Conservation (phyloP, 30 jellyfish, hydroid and myxozoan species). For the Pseudorhiza aurosa region DNA sequence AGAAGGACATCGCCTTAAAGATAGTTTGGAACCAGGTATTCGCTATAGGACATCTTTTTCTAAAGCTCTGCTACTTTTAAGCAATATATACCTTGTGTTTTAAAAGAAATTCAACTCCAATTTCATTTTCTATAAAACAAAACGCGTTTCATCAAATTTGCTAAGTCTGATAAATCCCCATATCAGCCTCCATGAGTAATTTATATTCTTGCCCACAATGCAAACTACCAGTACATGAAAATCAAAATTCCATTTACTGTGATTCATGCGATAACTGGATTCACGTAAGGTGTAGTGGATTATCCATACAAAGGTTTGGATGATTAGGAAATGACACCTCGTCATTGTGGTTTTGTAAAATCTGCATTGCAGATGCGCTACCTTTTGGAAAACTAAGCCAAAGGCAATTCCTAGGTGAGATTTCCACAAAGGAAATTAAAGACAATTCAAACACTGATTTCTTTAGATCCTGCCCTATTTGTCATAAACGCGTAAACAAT, state of each 20-base stretch:
- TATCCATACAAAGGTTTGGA: conserved; percentile 3
- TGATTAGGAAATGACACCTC: conserved; percentile 15
- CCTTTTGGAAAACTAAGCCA: not conserved
- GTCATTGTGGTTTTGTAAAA: not conserved
- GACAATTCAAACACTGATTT: not conserved
- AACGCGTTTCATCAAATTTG: too few species aligned
- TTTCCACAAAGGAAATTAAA: not conserved
- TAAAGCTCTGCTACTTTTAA: too few species aligned
- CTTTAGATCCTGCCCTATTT: conserved; percentile 5
- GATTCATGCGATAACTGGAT: conserved; percentile 2
- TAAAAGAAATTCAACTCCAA: too few species aligned
- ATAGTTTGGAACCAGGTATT: not conserved
- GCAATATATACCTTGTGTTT: too few species aligned
- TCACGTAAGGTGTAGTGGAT: conserved; percentile 13
- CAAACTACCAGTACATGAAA: conserved; percentile 1
- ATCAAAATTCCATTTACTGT: conserved; percentile 2
- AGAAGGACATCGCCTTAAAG: not conserved
- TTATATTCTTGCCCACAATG: conserved; percentile 1
- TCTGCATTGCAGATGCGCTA: not conserved
- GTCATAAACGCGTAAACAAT: conserved; percentile 9
- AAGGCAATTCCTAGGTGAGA: not conserved
- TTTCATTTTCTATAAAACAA: too few species aligned
- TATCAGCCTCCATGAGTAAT: conserved; percentile 3
- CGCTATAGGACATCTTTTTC: not conserved
- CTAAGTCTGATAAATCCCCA: too few species aligned